Evolutionary conservation across 2,888 invertebrate species (phyloP).

Genomic region (Platycheirus rosarum): DNA sequence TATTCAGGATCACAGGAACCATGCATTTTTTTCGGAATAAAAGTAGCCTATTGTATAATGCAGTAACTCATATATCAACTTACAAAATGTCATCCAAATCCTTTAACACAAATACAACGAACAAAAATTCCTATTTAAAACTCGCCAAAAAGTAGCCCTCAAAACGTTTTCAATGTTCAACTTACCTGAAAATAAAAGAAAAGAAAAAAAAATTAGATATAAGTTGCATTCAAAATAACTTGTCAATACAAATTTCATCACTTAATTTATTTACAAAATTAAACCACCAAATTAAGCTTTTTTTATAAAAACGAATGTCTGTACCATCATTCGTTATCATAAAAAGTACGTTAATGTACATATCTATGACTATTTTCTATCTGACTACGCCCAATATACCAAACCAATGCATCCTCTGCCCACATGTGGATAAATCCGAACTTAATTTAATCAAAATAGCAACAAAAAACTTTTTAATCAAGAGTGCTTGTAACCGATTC

Average conservation of each 20-base stretch:
- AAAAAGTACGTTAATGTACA: no score
- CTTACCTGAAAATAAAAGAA: conserved; percentile 56
- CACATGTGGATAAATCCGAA: conserved; percentile 52
- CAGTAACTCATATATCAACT: no score
- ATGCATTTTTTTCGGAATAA: no score
- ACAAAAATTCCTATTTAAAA: no score
- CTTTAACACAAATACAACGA: no score
- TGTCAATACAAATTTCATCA: conserved; percentile 29
- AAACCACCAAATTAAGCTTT: no score
- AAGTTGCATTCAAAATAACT: conserved; percentile 20
- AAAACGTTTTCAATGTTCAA: conserved; percentile 33
- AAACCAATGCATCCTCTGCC: conserved; percentile 14
- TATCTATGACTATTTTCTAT: neutral
- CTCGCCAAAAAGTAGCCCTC: neutral
- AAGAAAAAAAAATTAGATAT: conserved; percentile 6
- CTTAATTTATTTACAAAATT: conserved; percentile 24
- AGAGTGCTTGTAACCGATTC: conserved; percentile 28
- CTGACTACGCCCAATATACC: conserved; percentile 60
- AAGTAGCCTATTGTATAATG: no score
- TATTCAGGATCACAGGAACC: no score
- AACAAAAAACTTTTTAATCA: conserved; percentile 42
- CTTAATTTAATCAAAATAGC: conserved; percentile 35
- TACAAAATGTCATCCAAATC: no score
- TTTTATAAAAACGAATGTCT: no score
- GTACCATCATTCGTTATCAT: no score